phyloP scores from a whole-genome alignment of 2,888 invertebrate genomes.

The Xestia xanthographa region DNA sequence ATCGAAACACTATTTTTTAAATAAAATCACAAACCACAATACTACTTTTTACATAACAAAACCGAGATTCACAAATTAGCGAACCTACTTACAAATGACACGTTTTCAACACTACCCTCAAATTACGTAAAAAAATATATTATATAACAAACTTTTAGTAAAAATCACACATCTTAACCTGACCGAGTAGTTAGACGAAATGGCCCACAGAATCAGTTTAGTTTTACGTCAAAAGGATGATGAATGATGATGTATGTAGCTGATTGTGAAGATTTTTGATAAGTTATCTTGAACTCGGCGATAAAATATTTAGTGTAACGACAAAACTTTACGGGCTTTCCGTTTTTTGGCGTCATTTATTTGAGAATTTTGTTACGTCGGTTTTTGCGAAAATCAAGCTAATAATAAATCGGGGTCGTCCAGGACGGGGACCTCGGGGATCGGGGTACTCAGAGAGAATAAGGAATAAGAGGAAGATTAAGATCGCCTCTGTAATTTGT shows the following conservation, averaged over 20 bases:
- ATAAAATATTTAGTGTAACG: conserved; percentile 70
- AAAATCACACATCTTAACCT: conserved; percentile 63
- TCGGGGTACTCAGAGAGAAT: no score
- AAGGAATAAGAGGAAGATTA: no score
- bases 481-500: no score
- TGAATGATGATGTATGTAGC: conserved; percentile 86
- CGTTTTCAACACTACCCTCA: conserved; percentile 8
- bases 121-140: conserved; percentile 39
- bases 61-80: conserved; percentile 32
- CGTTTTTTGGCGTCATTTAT: conserved; percentile 33
- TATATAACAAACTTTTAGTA: conserved; percentile 53
- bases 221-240: conserved; percentile 84
- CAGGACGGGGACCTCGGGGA: no score
- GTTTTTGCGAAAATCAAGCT: background rate
- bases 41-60: background rate
- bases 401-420: no score
- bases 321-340: conserved; percentile 59
- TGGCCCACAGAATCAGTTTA: conserved; percentile 74
- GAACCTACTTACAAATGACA: conserved; percentile 2
- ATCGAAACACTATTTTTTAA: background rate
- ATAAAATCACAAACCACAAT: conserved; percentile 12
- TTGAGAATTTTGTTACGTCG: background rate
- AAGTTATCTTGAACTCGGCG: conserved; percentile 64
- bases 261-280: conserved; percentile 71
- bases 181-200: conserved; percentile 75